Evolutionary conservation across 1,140 invertebrate species (phyloP), one percentile per base, ranked within the genome.

Genomic region (Drosophila grimshawi): DNA sequence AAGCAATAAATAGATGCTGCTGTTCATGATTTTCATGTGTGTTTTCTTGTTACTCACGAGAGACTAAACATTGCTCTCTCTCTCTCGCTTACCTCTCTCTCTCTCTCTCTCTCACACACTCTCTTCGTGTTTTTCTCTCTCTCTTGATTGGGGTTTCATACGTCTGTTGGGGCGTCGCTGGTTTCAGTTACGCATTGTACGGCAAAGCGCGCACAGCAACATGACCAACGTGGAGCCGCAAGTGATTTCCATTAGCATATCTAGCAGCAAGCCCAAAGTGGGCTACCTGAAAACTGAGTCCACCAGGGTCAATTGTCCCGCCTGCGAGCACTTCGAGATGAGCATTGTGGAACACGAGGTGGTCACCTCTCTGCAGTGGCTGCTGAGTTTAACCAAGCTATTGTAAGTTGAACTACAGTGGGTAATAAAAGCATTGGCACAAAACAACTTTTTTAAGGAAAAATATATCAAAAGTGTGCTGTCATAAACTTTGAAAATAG

Each of bases 161-260:
- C 37, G 6, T 29, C 35, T 53, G 76, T 33, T 71, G 39, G 49
- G 61, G 51, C 55, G 59, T 64, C 35, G 51, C 45, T 66, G 43
- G 29, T 32, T 57, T 76, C 61, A 86, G 83, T 86, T 37, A 48
- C 52, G 45, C 62, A 43, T 29, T 43, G 49, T 37, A 51, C 61
- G 46, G 51, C 48, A 27, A 29, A 43, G 73, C 53, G 48, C 27
- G 53, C 77, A 61, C 66, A 83, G 10, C 62, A 51, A 43, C 60
- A 90, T 92, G 90, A 65, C 83, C 53, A 49, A 78, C n/a, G 83
- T 86, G 5, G 86, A 92, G 62, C 82, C 80, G 33, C 80, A 85
- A 55, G 67, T 86, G 35, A 71, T 90, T 8, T 60, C 88, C 39
- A 70, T 89, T 1, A 79, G 56, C 46, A 64, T 91, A n/a, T 53